Base-by-base conservation (phyloP, 2,113 vertebrate species). In the Entelurus aequoreus region DNA sequence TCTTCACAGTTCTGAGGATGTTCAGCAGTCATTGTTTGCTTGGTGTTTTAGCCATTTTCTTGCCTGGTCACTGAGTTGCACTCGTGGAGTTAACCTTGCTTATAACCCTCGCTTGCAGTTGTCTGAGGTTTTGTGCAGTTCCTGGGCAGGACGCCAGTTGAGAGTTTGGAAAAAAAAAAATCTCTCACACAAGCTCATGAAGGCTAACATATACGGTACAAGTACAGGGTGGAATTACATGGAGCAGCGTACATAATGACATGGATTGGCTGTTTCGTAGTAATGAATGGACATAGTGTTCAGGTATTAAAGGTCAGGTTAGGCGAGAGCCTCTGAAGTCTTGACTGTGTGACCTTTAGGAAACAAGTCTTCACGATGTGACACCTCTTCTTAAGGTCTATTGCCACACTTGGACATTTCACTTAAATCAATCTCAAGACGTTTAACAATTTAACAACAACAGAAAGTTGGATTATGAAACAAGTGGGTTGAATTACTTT, bases 311-410 rank as follows among this genome's bases (percentile, higher is more conserved):
- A 89, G 85, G 79, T 84, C 73, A 85, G 69, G 73, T 86, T 76
- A 80, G 59, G 86, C 70, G 59, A 75, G 60, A 65, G 62, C 65
- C 62, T 76, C 77, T 19, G 13, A 60, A 2, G 38, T 6, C 54
- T 66, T 75, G 76, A 84, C 86, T 72, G 72, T 66, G 19, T 86
- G 87, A 89, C 89, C 89, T 90, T 90, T 85, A 74, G 58, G 60
- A 62, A 72, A 63, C 57, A 69, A 69, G 69, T 83, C 62, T 71
- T 81, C 52, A 15, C 67, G 49, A 52, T 65, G 60, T 44, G 74
- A 77, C 63, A 71, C 62, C 59, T 60, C 62, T 74, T 52, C 54
- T 69, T 52, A 46, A 46, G 8, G 40, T 9, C 40, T 42, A 9
- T 58, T 79, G 54, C 63, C 53, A 63, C 57, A 52, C 60, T 70